Percentiles rank a stretch among this genome's conserved stretches.
These are phyloP conservation scores for Itoplectis maculator DNA, from an alignment of 2,888 invertebrate genomes.

Conservation along the genomic window DNA sequence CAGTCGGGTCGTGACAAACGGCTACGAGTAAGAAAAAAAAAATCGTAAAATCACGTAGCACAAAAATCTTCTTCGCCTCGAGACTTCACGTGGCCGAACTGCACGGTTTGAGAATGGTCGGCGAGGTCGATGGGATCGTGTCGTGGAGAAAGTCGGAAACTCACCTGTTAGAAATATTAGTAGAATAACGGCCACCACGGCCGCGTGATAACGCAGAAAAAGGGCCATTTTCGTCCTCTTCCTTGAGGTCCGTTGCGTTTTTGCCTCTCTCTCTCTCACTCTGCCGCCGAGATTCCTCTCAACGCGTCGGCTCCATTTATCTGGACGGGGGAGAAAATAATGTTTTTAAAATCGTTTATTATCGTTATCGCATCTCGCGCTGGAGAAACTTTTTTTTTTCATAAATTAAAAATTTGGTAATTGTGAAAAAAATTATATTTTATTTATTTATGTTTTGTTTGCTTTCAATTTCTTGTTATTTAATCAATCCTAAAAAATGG, in stretches of 20 bases:
- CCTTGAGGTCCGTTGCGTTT: constrained; percentile 54
- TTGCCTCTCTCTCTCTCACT: too few relatives aligned
- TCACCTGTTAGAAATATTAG: constrained; percentile 71
- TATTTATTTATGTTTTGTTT: too few relatives aligned
- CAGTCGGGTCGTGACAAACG: background rate
- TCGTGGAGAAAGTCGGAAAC: constrained; percentile 55
- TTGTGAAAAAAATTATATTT: too few relatives aligned
- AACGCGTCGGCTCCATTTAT: constrained; percentile 72
- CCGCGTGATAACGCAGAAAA: constrained; percentile 63
- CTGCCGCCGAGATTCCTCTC: constrained; percentile 46
- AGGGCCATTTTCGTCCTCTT: constrained; percentile 69
- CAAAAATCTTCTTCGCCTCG: background rate
- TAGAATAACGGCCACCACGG: constrained; percentile 69
- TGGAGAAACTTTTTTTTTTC: background rate
- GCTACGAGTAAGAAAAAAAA: constrained; percentile 8
- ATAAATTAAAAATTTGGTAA: too few relatives aligned
- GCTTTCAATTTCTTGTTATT: too few relatives aligned
- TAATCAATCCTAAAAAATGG: too few relatives aligned
- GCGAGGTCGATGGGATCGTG: background rate
- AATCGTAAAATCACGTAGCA: background rate
- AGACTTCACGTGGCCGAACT: background rate
- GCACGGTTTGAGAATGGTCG: constrained; percentile 3
- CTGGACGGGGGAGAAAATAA: constrained; percentile 59
- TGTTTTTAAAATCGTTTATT: constrained; percentile 18
- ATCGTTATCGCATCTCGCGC: background rate